A percentile compares a stretch with the other conserved stretches of the same genome.
phyloP scores from a whole-genome alignment of 1,140 invertebrate species.

The Cydia fagiglandana region DNA sequence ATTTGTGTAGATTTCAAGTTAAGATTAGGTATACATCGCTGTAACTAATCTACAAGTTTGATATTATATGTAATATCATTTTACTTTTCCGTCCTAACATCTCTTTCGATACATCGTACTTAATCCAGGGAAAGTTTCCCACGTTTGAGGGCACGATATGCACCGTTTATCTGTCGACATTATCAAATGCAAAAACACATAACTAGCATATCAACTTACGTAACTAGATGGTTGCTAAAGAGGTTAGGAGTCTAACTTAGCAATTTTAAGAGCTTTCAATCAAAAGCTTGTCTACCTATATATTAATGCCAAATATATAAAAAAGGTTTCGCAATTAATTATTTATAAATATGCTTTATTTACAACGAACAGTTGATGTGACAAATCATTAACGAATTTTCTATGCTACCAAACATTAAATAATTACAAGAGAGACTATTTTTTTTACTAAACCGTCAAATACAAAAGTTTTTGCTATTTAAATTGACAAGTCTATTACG shows the following conservation, averaged over 20 bases:
- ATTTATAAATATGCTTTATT: not conserved
- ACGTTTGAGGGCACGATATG: constrained; percentile 48
- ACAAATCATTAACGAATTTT: too few relatives aligned
- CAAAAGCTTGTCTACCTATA: constrained; percentile 9
- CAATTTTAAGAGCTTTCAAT: constrained; percentile 17
- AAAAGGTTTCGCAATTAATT: not conserved
- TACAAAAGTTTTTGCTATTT: too few relatives aligned
- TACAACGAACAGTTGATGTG: not conserved
- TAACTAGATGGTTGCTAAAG: constrained; percentile 23
- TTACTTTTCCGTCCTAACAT: too few relatives aligned
- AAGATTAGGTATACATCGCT: too few relatives aligned
- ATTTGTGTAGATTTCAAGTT: too few relatives aligned
- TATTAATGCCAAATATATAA: not conserved
- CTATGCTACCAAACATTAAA: too few relatives aligned
- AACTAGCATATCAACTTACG: constrained; percentile 9
- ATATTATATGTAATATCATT: too few relatives aligned
- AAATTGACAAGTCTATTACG: too few relatives aligned
- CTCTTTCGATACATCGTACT: not conserved
- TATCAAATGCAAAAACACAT: constrained; percentile 44
- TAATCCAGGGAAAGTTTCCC: constrained; percentile 52
- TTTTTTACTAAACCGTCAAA: too few relatives aligned
- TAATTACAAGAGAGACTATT: too few relatives aligned
- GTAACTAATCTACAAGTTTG: too few relatives aligned
- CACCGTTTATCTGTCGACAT: constrained; percentile 46
- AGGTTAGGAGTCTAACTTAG: constrained; percentile 14